Percentiles rank a stretch among this genome's conserved stretches.
Evolutionary conservation across 1,140 invertebrate species (phyloP).

Genomic region (Trachymyrmex septentrionalis): DNA sequence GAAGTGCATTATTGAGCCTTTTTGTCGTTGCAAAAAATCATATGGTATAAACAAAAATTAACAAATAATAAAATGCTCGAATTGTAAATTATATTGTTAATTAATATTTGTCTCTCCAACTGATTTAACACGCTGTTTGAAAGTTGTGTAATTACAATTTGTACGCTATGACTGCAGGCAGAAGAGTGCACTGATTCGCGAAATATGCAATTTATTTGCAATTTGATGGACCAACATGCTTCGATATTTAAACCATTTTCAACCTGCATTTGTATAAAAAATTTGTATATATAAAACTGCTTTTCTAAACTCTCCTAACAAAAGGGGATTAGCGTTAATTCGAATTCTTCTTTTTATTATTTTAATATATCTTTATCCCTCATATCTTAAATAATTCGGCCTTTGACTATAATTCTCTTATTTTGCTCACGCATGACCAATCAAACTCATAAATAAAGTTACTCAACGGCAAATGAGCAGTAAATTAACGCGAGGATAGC

Average conservation of each 20-base stretch:
- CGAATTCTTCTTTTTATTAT: neutral
- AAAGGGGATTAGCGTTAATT: neutral
- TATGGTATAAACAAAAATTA: neutral
- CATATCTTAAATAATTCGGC: neutral
- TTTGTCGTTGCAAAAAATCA: neutral
- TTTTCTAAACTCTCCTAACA: neutral
- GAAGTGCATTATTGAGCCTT: neutral
- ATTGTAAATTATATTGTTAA: slow-evolving; percentile 16
- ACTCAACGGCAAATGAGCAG: slow-evolving; percentile 70
- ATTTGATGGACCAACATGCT: neutral
- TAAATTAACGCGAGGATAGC: slow-evolving; percentile 79
- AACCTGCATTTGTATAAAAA: neutral
- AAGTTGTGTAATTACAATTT: neutral
- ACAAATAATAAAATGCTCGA: neutral
- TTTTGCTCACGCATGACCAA: neutral
- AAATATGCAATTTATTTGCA: slow-evolving; percentile 10
- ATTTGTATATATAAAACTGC: neutral
- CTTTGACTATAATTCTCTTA: neutral
- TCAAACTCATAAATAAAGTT: slow-evolving; percentile 72
- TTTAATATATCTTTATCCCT: neutral
- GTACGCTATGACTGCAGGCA: neutral
- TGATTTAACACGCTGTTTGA: neutral
- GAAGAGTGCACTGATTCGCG: neutral
- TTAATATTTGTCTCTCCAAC: neutral
- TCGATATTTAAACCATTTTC: neutral